phyloP scores from a whole-genome alignment of 2,113 vertebrate genomes.

The Mola mola region DNA sequence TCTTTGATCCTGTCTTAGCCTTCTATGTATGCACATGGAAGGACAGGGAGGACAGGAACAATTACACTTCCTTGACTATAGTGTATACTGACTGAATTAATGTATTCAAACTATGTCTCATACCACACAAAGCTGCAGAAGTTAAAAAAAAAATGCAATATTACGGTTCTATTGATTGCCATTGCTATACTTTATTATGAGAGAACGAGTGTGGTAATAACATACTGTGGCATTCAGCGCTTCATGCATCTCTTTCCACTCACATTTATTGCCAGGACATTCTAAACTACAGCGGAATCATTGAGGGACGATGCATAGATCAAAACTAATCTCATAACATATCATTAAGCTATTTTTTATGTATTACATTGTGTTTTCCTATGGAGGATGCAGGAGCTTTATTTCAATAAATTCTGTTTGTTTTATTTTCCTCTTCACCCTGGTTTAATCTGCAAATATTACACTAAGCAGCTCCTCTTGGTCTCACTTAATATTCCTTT shows the following conservation, averaged over 20 bases:
- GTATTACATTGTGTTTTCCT: neutral
- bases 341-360: conserved; percentile 2
- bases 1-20: too few relatives aligned
- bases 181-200: conserved; percentile 10
- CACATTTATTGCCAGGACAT: conserved; percentile 5
- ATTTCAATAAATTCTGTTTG: neutral
- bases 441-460: neutral
- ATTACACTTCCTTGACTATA: too few relatives aligned
- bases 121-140: too few relatives aligned
- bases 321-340: neutral
- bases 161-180: neutral
- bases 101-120: too few relatives aligned
- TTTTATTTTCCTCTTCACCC: neutral
- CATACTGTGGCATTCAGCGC: conserved; percentile 30
- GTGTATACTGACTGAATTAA: too few relatives aligned
- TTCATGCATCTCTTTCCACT: conserved; percentile 43
- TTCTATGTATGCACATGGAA: neutral
- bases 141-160: neutral
- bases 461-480: neutral
- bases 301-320: conserved; percentile 3
- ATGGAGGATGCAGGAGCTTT: neutral
- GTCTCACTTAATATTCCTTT: too few relatives aligned
- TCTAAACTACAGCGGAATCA: neutral
- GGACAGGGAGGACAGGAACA: too few relatives aligned
- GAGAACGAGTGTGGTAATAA: conserved; percentile 6